A percentile compares a stretch with the other conserved stretches of the same genome.
Conservation (phyloP, 1,140 invertebrate species). For the Saccostrea glomerata region DNA sequence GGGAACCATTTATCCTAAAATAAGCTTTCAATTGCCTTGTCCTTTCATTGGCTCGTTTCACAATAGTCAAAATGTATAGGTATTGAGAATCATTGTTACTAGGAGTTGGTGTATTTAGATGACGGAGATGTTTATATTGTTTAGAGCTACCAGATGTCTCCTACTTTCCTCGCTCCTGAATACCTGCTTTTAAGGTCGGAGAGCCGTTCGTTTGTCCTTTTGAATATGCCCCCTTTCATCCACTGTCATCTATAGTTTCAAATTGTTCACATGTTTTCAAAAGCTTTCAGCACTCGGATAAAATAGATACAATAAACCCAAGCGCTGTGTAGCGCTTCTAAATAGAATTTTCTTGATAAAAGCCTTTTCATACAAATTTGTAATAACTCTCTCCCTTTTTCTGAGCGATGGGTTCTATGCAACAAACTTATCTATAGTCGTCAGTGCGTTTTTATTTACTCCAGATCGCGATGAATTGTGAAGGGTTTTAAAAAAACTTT, state of each 20-base stretch:
- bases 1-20: constrained; percentile 13
- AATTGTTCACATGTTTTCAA: constrained; percentile 46
- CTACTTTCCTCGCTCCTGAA: constrained; percentile 27
- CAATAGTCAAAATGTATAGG: constrained; percentile 38
- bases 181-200: constrained; percentile 41
- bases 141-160: constrained; percentile 24
- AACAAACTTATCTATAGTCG: constrained; percentile 39
- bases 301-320: constrained; percentile 36
- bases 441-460: constrained; percentile 19
- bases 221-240: constrained; percentile 32
- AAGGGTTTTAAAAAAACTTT: constrained; percentile 24
- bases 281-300: constrained; percentile 39
- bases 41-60: constrained; percentile 27
- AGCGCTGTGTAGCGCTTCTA: constrained; percentile 38
- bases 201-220: constrained; percentile 29
- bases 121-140: constrained; percentile 8
- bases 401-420: constrained; percentile 33
- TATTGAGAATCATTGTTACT: constrained; percentile 12
- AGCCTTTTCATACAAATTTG: constrained; percentile 39
- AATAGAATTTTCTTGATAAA: constrained; percentile 40
- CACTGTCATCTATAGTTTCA: constrained; percentile 41
- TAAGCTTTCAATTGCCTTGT: constrained; percentile 20
- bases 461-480: constrained; percentile 16
- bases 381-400: constrained; percentile 36
- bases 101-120: constrained; percentile 28